Conservation (phyloP, 2,797 vertebrate species). For the Paguma larvata region DNA sequence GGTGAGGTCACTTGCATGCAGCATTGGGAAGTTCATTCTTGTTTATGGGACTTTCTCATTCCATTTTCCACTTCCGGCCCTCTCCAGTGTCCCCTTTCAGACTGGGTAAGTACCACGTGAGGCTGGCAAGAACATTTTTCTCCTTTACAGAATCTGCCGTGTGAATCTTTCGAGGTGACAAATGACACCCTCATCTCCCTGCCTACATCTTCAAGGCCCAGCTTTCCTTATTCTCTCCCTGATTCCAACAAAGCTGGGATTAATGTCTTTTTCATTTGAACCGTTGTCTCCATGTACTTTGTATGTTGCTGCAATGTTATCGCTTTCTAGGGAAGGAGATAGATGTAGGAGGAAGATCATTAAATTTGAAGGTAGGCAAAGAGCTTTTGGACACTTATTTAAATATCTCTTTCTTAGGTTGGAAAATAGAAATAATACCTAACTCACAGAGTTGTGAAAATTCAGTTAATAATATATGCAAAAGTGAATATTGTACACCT, state of each 20-base stretch:
- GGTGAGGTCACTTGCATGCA: constrained; percentile 54
- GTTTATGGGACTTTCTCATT: constrained; percentile 43
- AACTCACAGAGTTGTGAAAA: constrained; percentile 43
- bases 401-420: constrained; percentile 62
- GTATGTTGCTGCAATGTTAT: not conserved
- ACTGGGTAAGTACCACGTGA: not conserved
- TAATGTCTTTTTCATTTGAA: constrained; percentile 33
- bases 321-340: constrained; percentile 37
- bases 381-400: constrained; percentile 44
- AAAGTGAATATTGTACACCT: not conserved
- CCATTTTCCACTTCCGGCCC: not conserved
- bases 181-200: not conserved
- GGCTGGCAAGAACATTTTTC: not conserved
- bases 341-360: not conserved
- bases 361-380: constrained; percentile 36
- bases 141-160: not conserved
- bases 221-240: not conserved
- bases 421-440: constrained; percentile 54
- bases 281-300: not conserved
- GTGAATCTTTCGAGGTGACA: constrained; percentile 40
- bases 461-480: constrained; percentile 3
- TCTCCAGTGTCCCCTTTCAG: not conserved
- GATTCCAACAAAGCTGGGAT: not conserved
- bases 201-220: not conserved
- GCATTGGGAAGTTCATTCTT: constrained; percentile 42